A percentile compares a stretch with the other conserved stretches of the same genome.
phyloP scores from a whole-genome alignment of 2,113 vertebrate species.

The Ondatra zibethicus region DNA sequence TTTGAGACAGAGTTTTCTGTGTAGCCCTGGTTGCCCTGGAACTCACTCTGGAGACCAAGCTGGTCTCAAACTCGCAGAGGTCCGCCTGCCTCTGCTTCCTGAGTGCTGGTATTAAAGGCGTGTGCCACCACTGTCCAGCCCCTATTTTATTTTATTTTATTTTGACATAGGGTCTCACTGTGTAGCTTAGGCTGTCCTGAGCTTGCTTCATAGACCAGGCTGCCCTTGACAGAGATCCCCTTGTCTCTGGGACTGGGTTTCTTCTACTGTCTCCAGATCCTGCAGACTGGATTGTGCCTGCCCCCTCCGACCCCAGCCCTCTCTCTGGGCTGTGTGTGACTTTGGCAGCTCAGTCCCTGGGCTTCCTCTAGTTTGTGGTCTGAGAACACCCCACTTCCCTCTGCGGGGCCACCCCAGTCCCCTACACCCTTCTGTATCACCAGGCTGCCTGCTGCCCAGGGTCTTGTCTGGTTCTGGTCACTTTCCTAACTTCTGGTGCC shows the following conservation, averaged over 20 bases:
- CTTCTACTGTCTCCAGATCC: background rate
- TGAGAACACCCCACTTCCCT: background rate
- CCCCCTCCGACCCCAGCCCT: background rate
- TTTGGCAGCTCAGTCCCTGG: background rate
- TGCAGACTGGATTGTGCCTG: background rate
- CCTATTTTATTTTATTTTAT: background rate
- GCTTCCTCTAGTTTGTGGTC: background rate
- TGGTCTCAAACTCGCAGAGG: background rate
- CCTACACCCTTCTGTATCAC: background rate
- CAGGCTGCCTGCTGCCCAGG: background rate
- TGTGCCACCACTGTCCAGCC: background rate
- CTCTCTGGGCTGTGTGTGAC: background rate
- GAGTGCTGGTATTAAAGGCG: background rate
- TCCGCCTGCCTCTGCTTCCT: background rate
- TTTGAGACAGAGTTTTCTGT: background rate
- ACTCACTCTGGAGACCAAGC: background rate
- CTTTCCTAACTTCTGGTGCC: background rate
- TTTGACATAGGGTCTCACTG: background rate
- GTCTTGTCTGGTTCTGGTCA: no score
- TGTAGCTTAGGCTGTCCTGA: background rate
- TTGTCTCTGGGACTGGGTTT: background rate
- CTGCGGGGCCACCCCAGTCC: background rate
- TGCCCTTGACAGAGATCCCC: background rate
- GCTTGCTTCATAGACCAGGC: background rate
- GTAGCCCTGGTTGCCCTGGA: background rate